Percentiles rank a stretch among this genome's conserved stretches.
These are phyloP conservation scores for Coluber constrictor DNA, from an alignment of 2,797 vertebrate species.

Conservation along the genomic window DNA sequence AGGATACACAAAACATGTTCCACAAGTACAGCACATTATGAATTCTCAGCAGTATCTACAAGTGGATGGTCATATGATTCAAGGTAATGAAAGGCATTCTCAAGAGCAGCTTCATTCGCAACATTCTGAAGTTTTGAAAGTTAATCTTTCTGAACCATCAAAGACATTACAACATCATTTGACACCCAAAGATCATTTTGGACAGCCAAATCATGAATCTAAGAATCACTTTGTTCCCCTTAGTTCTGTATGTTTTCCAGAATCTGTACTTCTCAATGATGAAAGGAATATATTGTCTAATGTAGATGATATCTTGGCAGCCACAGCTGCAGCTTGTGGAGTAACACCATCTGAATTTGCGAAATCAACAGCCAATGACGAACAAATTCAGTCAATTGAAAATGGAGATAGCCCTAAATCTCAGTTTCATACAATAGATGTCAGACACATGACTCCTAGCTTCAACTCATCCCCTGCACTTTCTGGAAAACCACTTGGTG, in stretches of 20 bases:
- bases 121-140: constrained; percentile 79
- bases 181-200: constrained; percentile 82
- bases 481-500: constrained; percentile 77
- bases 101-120: constrained; percentile 82
- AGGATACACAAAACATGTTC: constrained; percentile 78
- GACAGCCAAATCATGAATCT: constrained; percentile 80
- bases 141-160: constrained; percentile 78
- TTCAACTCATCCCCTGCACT: constrained; percentile 80
- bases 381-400: constrained; percentile 77
- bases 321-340: constrained; percentile 92
- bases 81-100: constrained; percentile 74
- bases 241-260: constrained; percentile 94
- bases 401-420: constrained; percentile 81
- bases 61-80: constrained; percentile 84
- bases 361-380: constrained; percentile 84
- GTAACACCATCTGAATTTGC: constrained; percentile 93
- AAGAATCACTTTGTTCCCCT: constrained; percentile 92
- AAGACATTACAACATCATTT: constrained; percentile 81
- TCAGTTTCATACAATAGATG: constrained; percentile 81
- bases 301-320: constrained; percentile 95
- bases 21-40: constrained; percentile 81
- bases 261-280: constrained; percentile 91
- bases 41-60: constrained; percentile 87
- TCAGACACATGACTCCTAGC: constrained; percentile 80
- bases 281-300: constrained; percentile 96